Evolutionary conservation across 2,797 vertebrate genomes (phyloP), one percentile per base, ranked within the genome.

Genomic region (Podarcis siculus): DNA sequence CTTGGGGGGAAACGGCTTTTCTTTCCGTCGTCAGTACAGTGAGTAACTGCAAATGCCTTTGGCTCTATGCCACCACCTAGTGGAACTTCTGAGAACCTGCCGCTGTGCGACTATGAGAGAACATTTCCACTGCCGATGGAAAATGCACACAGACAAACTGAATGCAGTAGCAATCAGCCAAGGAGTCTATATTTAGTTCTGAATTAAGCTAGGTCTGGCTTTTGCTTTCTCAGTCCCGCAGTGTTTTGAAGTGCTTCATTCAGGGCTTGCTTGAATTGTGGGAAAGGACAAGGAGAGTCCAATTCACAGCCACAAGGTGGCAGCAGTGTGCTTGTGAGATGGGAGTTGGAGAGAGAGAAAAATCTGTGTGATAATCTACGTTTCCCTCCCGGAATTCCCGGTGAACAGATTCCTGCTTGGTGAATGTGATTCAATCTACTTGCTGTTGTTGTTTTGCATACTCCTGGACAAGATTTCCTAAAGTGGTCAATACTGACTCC

Each of bases 241-340:
- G 8, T 71, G 39, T 35, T 81, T n/a, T 58, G 55, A 10, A 45
- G 27, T 7, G 69, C 1, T 9, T 19, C 64, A 6, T n/a, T 8
- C 12, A 69, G 0, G 25, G 45, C 78, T 39, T 37, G n/a, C 5
- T 77, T 61, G 64, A 5, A 64, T 35, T 19, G n/a, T 10, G 79
- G n/a, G 37, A 45, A 39, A 8, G 39, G 75, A 37, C 19, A 61
- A 71, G 9, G 23, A 8, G 12, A 82, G 42, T 25, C 78, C 83
- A 15, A 0, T 85, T 2, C 39, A 87, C 64, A 84, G 85, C 93
- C 94, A 55, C 94, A 72, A 94, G 96, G 94, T 95, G 96, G 96
- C 97, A 96, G 96, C 89, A 95, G 93, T 80, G 93, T 80, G 94
- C 94, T 91, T 86, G 87, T 86, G 89, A 93, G 90, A 49, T 64